Evolutionary conservation across 1,140 invertebrate genomes (phyloP), one percentile per base, ranked within the genome.

Genomic region (Ceratitis capitata): DNA sequence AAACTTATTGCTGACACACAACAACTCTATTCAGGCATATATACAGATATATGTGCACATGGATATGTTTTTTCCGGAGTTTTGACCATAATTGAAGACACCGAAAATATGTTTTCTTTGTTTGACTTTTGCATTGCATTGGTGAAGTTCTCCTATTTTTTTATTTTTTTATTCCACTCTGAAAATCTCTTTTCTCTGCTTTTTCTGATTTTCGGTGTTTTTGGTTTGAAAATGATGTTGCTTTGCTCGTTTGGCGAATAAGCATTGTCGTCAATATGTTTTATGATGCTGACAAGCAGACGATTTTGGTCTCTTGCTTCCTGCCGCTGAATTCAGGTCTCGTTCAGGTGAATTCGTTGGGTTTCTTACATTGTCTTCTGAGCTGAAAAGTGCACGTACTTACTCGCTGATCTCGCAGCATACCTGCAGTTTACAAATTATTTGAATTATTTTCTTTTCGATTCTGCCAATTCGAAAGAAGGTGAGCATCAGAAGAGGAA

Each of bases 201-300:
- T n/a, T n/a, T n/a, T n/a, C n/a, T n/a, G n/a, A n/a, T n/a, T n/a
- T 29, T 1, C 26, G 42, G 6, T 78, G 19, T 23, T 45, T 45
- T 78, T 45, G 2, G 39, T 78, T n/a, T 42, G 69, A 78, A 78
- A 78, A 45, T 78, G 69, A 78, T 78, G 69, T 78, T n/a, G 69
- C 32, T 78, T 23, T 78, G 69, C 19, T 78, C 69, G 69, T 39
- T 78, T 78, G 45, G 69, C 69, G 23, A 78, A 39, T 78, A 45
- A 19, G 69, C 9, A 78, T 3, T 78, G 69, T 78, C 69, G 39
- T 78, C n/a, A n/a, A n/a, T n/a, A n/a, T n/a, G n/a, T n/a, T n/a
- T n/a, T n/a, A n/a, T n/a, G n/a, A n/a, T n/a, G n/a, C n/a, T n/a
- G n/a, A n/a, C n/a, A n/a, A n/a, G n/a, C n/a, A n/a, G n/a, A n/a